Evolutionary conservation across 2,113 vertebrate species (phyloP).

Genomic region (Brachypodius melanocephalos): DNA sequence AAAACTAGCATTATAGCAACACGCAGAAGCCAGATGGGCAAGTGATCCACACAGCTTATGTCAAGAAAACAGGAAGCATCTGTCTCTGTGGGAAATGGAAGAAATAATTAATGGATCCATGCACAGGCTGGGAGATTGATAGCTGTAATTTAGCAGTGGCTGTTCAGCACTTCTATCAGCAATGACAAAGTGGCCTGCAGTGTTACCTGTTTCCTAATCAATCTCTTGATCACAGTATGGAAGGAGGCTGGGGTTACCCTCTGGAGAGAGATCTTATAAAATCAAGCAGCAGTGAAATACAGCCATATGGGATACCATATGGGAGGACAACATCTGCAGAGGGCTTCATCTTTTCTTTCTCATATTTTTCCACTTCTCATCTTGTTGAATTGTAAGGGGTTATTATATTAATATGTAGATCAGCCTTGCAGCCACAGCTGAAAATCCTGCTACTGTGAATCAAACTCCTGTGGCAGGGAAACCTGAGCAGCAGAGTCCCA

Average conservation of each 20-base stretch:
- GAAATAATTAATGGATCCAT: constrained; percentile 48
- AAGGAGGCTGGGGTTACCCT: neutral
- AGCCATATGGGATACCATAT: constrained; percentile 36
- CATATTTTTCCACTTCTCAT: neutral
- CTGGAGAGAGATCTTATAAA: constrained; percentile 3
- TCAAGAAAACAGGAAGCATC: constrained; percentile 43
- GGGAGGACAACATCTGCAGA: constrained; percentile 41
- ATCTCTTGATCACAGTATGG: neutral
- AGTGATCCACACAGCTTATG: constrained; percentile 17
- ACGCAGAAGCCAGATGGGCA: constrained; percentile 14
- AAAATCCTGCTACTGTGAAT: neutral
- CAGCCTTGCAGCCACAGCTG: neutral
- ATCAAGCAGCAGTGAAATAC: neutral
- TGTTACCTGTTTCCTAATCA: constrained; percentile 60
- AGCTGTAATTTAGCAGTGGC: constrained; percentile 60
- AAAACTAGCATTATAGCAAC: neutral
- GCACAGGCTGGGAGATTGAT: constrained; percentile 48
- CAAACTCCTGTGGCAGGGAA: neutral
- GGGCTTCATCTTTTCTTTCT: neutral
- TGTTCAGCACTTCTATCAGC: constrained; percentile 57
- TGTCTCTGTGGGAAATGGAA: constrained; percentile 33
- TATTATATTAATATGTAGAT: constrained; percentile 29
- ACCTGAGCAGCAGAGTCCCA: neutral
- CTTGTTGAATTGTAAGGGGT: neutral
- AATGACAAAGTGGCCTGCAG: constrained; percentile 45